Conservation (phyloP, 2,888 invertebrate species). For the Psylliodes chrysocephalus region DNA sequence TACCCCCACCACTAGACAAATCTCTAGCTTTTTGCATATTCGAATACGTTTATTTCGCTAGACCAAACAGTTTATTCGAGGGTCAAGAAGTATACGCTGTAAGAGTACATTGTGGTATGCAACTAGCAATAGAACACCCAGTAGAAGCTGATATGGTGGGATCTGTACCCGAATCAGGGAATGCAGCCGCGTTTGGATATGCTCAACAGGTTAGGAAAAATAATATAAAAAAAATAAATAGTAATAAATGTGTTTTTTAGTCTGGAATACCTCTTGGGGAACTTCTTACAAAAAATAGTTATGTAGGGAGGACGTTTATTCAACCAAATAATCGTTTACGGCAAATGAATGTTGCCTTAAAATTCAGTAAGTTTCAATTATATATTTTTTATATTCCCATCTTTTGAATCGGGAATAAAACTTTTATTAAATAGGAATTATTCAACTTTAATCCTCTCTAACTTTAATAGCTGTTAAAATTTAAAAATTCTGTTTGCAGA, state of each 20-base stretch:
- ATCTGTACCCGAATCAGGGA: slow-evolving; percentile 96
- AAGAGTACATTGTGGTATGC: slow-evolving; percentile 90
- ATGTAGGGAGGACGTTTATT: slow-evolving; percentile 97
- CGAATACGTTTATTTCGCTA: slow-evolving; percentile 98
- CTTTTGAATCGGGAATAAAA: too few species aligned
- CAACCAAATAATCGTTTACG: slow-evolving; percentile 92
- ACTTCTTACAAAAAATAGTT: slow-evolving; percentile 94
- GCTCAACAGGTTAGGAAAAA: slow-evolving; percentile 77
- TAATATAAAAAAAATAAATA: neutral
- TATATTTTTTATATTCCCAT: too few species aligned
- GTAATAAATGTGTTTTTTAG: slow-evolving; percentile 64
- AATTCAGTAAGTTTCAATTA: slow-evolving; percentile 74
- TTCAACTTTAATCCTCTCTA: too few species aligned
- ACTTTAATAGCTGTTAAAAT: too few species aligned
- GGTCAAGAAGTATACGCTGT: slow-evolving; percentile 97
- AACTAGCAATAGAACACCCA: slow-evolving; percentile 89
- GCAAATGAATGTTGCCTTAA: slow-evolving; percentile 93
- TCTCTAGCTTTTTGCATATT: slow-evolving; percentile 97
- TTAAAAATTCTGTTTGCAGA: too few species aligned
- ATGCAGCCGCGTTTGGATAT: slow-evolving; percentile 96
- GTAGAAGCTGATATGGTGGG: slow-evolving; percentile 95
- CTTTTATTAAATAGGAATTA: too few species aligned
- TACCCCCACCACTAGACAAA: slow-evolving; percentile 81
- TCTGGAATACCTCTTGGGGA: slow-evolving; percentile 92
- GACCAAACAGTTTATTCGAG: slow-evolving; percentile 95